Percentiles rank a stretch among this genome's conserved stretches.
phyloP scores from a whole-genome alignment of 2,113 vertebrate genomes.

The Rhodinocichla rosea region DNA sequence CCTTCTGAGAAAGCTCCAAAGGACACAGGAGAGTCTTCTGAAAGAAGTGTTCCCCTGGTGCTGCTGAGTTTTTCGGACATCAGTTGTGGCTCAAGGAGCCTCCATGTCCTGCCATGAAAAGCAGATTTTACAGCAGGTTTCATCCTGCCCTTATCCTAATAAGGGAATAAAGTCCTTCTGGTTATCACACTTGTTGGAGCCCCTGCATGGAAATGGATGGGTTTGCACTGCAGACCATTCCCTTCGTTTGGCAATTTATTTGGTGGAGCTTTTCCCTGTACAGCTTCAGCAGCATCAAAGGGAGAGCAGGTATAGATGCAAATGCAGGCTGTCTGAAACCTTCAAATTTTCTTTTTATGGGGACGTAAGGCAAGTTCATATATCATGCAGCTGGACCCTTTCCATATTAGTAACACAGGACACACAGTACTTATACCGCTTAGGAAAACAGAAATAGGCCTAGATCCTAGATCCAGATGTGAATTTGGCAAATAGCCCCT shows the following conservation, averaged over 20 bases:
- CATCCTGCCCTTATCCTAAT: constrained; percentile 34
- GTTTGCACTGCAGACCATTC: background rate
- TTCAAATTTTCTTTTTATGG: constrained; percentile 37
- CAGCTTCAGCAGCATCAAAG: constrained; percentile 13
- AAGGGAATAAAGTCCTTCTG: constrained; percentile 30
- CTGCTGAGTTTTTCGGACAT: background rate
- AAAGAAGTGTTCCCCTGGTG: background rate
- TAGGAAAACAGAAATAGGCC: constrained; percentile 38
- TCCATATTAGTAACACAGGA: constrained; percentile 49
- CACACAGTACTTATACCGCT: background rate
- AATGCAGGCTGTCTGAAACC: constrained; percentile 7
- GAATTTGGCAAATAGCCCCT: constrained; percentile 49
- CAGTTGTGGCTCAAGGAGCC: background rate
- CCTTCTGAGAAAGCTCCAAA: background rate
- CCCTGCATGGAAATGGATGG: background rate
- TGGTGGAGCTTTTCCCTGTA: background rate
- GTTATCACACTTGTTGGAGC: background rate
- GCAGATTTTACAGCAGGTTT: constrained; percentile 33
- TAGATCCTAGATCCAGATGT: constrained; percentile 52
- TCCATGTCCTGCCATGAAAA: constrained; percentile 18
- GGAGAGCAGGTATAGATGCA: constrained; percentile 24
- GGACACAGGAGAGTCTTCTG: background rate
- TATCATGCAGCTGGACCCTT: constrained; percentile 19
- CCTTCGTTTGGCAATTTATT: background rate
- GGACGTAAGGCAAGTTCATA: background rate